A percentile compares a stretch with the other conserved stretches of the same genome.
Conservation (phyloP, 2,888 invertebrate genomes). For the Gasteruption jaculator region DNA sequence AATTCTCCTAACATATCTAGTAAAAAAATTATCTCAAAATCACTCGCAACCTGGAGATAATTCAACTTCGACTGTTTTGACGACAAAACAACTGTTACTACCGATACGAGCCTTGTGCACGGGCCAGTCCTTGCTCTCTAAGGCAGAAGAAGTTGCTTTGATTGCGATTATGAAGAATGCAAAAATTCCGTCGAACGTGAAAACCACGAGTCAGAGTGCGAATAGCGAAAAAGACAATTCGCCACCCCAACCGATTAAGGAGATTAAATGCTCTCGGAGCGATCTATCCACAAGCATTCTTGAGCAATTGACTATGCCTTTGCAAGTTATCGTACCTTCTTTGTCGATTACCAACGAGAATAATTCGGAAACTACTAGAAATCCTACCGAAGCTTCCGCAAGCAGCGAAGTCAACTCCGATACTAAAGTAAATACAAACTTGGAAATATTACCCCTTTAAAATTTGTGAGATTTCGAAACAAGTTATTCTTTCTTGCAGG, state of each 20-base stretch:
- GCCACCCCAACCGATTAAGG: slow-evolving; percentile 55
- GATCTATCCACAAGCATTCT: slow-evolving; percentile 70
- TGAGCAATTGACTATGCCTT: slow-evolving; percentile 68
- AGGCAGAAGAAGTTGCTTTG: slow-evolving; percentile 72
- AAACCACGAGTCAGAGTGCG: slow-evolving; percentile 52
- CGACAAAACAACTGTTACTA: slow-evolving; percentile 58
- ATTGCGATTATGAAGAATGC: slow-evolving; percentile 73
- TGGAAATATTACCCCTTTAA: no score
- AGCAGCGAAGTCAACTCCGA: slow-evolving; percentile 50
- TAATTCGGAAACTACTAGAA: slow-evolving; percentile 51
- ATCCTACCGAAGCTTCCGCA: slow-evolving; percentile 42
- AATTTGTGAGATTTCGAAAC: slow-evolving; percentile 4
- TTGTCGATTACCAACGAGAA: slow-evolving; percentile 49
- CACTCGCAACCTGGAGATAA: slow-evolving; percentile 39
- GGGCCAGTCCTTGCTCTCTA: slow-evolving; percentile 65
- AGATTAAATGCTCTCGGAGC: slow-evolving; percentile 59
- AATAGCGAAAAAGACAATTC: slow-evolving; percentile 56
- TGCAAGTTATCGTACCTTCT: slow-evolving; percentile 57
- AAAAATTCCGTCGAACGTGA: slow-evolving; percentile 56
- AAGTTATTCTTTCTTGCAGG: slow-evolving; percentile 53
- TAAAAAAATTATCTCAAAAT: slow-evolving; percentile 51
- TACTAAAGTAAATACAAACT: slow-evolving; percentile 48
- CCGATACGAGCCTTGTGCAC: slow-evolving; percentile 71
- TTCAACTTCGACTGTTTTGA: slow-evolving; percentile 41
- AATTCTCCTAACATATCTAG: slow-evolving; percentile 64